Conservation (phyloP, 1,140 invertebrate species). For the Ceratina calcarata region DNA sequence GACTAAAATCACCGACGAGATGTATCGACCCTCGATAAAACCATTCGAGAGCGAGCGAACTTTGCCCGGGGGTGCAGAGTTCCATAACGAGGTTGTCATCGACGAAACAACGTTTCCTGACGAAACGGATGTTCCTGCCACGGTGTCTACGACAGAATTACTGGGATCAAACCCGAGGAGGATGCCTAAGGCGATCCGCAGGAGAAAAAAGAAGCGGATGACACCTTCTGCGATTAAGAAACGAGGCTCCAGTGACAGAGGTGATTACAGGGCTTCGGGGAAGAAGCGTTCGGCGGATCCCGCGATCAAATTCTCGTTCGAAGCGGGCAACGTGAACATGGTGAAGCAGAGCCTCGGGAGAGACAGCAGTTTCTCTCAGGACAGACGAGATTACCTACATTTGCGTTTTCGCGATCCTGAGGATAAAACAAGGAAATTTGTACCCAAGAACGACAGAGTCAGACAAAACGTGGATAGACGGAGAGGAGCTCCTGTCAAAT, state of each 20-base stretch:
- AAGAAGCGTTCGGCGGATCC: neutral
- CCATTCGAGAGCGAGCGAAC: neutral
- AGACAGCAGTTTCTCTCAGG: neutral
- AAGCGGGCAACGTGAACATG: neutral
- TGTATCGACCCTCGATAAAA: slow-evolving; percentile 31
- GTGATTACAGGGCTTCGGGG: neutral
- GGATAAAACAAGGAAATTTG: no score
- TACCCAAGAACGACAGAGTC: no score
- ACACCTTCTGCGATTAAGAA: neutral
- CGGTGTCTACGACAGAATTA: neutral
- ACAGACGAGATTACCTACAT: slow-evolving; percentile 2
- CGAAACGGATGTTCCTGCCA: neutral
- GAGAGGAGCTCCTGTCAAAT: neutral
- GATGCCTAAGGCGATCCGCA: neutral
- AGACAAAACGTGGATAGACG: neutral
- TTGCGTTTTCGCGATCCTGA: neutral
- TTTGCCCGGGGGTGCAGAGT: neutral
- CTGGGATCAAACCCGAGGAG: neutral
- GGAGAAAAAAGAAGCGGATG: slow-evolving; percentile 4
- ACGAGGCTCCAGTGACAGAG: neutral
- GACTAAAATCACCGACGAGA: slow-evolving; percentile 40
- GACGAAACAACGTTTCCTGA: slow-evolving; percentile 35
- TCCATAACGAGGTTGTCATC: slow-evolving; percentile 39
- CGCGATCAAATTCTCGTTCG: slow-evolving; percentile 2
- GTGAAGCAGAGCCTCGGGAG: neutral